A percentile compares a stretch with the other conserved stretches of the same genome.
phyloP scores from a whole-genome alignment of 2,113 vertebrate genomes.

The Pipa parva region DNA sequence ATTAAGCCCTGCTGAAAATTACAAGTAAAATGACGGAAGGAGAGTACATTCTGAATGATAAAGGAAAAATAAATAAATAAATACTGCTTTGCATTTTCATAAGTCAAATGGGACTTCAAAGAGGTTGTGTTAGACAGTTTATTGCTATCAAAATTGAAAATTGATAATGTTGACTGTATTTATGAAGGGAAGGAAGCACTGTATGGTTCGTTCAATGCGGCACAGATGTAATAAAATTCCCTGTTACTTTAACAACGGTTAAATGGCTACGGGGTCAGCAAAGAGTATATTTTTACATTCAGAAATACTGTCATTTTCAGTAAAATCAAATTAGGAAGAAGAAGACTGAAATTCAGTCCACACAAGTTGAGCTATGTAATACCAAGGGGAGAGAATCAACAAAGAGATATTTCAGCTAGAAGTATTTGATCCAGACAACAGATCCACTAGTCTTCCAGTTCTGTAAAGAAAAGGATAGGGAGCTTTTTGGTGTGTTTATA shows the following conservation, averaged over 20 bases:
- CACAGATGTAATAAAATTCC: slow-evolving; percentile 21
- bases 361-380: too few relatives aligned
- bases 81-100: slow-evolving; percentile 32
- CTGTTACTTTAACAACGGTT: slow-evolving; percentile 28
- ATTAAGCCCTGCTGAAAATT: slow-evolving; percentile 16
- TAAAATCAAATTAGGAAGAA: not conserved
- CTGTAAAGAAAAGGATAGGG: not conserved
- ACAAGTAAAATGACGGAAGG: slow-evolving; percentile 10
- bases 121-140: slow-evolving; percentile 26
- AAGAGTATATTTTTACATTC: not conserved
- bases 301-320: not conserved
- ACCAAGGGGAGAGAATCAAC: too few relatives aligned
- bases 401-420: too few relatives aligned
- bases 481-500: not conserved
- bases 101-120: slow-evolving; percentile 34
- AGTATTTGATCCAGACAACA: too few relatives aligned
- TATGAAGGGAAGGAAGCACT: slow-evolving; percentile 6
- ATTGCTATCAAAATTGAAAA: slow-evolving; percentile 38
- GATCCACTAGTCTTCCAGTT: too few relatives aligned
- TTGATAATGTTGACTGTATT: slow-evolving; percentile 41
- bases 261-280: slow-evolving; percentile 7
- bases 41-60: slow-evolving; percentile 23
- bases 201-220: slow-evolving; percentile 18
- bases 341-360: too few relatives aligned
- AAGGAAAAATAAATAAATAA: too few relatives aligned